A percentile compares a stretch with the other conserved stretches of the same genome.
These are phyloP conservation scores for Poeciliopsis turneri DNA, from an alignment of 2,797 vertebrate species.

Conservation along the genomic window DNA sequence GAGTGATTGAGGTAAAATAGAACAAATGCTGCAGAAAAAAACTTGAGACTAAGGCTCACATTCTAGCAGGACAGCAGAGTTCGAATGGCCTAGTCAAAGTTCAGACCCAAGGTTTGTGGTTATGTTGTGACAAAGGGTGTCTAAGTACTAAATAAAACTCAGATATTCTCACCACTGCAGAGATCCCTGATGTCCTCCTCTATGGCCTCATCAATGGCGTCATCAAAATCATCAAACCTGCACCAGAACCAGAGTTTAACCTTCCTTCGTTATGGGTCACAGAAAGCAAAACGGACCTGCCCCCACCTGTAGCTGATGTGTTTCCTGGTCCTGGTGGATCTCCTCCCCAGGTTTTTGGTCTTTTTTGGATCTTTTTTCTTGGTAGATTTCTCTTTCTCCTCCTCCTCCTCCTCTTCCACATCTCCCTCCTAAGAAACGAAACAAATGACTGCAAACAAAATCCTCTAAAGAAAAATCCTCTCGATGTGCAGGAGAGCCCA, in stretches of 20 bases:
- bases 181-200: conserved; percentile 93
- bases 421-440: conserved; percentile 82
- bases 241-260: neutral
- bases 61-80: neutral
- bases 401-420: conserved; percentile 61
- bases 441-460: neutral
- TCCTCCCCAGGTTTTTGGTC: conserved; percentile 88
- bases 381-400: conserved; percentile 71
- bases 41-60: neutral
- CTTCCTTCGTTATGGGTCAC: neutral
- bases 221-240: conserved; percentile 98
- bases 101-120: neutral
- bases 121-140: neutral
- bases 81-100: neutral
- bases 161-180: conserved; percentile 81
- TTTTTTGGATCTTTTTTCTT: conserved; percentile 96
- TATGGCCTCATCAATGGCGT: conserved; percentile 97
- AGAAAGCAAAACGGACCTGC: neutral
- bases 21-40: neutral
- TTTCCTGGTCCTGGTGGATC: conserved; percentile 93
- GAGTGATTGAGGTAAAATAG: too few relatives aligned
- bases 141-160: neutral
- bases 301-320: conserved; percentile 96
- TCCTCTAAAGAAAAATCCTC: neutral
- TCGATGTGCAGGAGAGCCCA: neutral